Evolutionary conservation across 2,888 invertebrate genomes (phyloP).

Genomic region (Cosmorhoe ocellata): DNA sequence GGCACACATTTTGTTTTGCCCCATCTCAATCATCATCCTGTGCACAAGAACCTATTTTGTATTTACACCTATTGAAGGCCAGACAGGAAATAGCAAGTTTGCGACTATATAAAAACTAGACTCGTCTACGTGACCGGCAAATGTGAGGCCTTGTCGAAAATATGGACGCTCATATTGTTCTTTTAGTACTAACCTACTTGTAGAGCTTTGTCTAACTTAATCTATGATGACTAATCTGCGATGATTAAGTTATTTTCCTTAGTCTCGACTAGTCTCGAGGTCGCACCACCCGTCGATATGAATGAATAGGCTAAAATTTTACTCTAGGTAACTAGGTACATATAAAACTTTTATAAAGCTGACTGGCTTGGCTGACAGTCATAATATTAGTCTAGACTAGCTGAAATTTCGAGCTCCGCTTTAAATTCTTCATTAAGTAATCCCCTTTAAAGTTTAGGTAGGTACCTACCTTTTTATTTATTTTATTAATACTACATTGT

Average conservation of each 20-base stretch:
- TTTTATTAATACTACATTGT: too few species aligned
- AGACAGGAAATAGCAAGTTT: conserved; percentile 52
- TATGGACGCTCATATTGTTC: conserved; percentile 31
- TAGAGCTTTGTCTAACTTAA: too few species aligned
- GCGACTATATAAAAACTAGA: conserved; percentile 47
- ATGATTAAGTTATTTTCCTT: conserved; percentile 29
- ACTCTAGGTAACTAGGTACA: too few species aligned
- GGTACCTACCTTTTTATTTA: too few species aligned
- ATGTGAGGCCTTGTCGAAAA: conserved; percentile 52
- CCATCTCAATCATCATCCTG: neutral
- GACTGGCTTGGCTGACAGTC: too few species aligned
- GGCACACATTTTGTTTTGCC: neutral
- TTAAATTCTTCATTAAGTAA: too few species aligned
- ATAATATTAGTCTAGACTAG: too few species aligned
- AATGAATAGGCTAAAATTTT: conserved; percentile 49
- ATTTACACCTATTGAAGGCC: conserved; percentile 17
- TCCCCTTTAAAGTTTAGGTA: too few species aligned
- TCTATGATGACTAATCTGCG: too few species aligned
- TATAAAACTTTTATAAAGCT: too few species aligned
- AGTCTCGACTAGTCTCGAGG: conserved; percentile 45
- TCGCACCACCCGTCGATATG: conserved; percentile 38
- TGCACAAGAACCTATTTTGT: neutral
- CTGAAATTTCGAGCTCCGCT: too few species aligned
- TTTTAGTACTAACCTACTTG: neutral
- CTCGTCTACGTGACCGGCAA: conserved; percentile 61